Evolutionary conservation across 2,888 invertebrate genomes (phyloP).

Genomic region (Pasiphila rectangulata): DNA sequence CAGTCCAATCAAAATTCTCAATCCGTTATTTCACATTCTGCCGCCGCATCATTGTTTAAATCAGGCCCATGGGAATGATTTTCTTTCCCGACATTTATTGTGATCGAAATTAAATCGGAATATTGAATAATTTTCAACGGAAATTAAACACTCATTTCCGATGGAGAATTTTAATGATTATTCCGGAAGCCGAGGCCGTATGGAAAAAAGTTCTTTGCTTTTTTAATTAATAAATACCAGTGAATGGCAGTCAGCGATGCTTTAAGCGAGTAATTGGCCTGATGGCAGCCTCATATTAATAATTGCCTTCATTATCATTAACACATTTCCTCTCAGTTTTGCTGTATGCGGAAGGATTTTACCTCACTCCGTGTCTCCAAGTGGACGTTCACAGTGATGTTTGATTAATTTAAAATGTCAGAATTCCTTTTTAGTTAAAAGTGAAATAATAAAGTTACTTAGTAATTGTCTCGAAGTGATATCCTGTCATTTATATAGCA

Average conservation of each 20-base stretch:
- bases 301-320: slow-evolving; percentile 10
- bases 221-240: slow-evolving; percentile 20
- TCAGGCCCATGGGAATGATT: slow-evolving; percentile 5
- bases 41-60: slow-evolving; percentile 1
- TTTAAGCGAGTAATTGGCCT: slow-evolving; percentile 16
- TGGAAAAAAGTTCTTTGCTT: slow-evolving; percentile 11
- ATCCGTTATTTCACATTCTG: slow-evolving; percentile 12
- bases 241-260: slow-evolving; percentile 10
- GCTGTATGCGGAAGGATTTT: no score
- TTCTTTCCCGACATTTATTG: slow-evolving; percentile 16
- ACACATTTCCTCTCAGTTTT: slow-evolving; percentile 5
- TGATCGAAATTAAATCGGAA: slow-evolving; percentile 19
- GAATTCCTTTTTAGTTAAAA: no score
- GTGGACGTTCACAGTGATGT: no score
- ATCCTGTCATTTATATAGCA: no score
- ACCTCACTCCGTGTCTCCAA: no score
- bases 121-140: slow-evolving; percentile 13
- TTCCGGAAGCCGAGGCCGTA: slow-evolving; percentile 5
- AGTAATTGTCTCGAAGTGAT: no score
- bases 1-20: slow-evolving; percentile 9
- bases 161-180: slow-evolving; percentile 15
- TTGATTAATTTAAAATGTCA: no score
- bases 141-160: slow-evolving; percentile 16
- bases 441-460: no score
- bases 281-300: slow-evolving; percentile 2